Percentiles rank a stretch among this genome's conserved stretches.
Conservation (phyloP, 2,113 vertebrate species). For the Perca fluviatilis region DNA sequence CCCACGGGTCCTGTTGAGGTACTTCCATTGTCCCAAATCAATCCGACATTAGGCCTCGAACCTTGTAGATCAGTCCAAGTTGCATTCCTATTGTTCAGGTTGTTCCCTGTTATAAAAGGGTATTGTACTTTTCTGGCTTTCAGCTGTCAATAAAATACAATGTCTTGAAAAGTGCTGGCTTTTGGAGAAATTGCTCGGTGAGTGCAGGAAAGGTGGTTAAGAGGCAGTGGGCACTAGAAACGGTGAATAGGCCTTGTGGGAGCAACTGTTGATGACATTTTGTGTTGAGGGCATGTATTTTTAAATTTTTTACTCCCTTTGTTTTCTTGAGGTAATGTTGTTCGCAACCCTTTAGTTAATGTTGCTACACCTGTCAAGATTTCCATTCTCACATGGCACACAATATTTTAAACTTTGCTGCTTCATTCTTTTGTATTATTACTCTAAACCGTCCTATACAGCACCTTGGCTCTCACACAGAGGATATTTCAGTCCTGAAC, state of each 20-base stretch:
- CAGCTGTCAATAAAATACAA: conserved; percentile 9
- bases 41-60: not conserved
- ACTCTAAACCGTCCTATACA: too few species aligned
- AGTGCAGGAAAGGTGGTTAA: not conserved
- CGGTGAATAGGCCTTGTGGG: not conserved
- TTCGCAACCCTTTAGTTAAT: too few species aligned
- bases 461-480: too few species aligned
- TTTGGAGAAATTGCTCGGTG: not conserved
- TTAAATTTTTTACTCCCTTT: too few species aligned
- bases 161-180: not conserved
- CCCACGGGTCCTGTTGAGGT: conserved; percentile 10
- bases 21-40: conserved; percentile 34
- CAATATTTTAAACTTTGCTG: too few species aligned
- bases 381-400: too few species aligned
- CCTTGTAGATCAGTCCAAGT: conserved; percentile 16
- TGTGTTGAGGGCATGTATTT: not conserved
- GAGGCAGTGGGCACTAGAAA: not conserved
- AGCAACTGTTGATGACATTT: too few species aligned
- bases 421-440: too few species aligned
- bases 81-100: conserved; percentile 15
- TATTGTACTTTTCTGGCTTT: not conserved
- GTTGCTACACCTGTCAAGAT: too few species aligned
- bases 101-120: not conserved
- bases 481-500: too few species aligned
- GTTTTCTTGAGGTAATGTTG: too few species aligned